Conservation (phyloP, 2,797 vertebrate species). For the Betta splendens region DNA sequence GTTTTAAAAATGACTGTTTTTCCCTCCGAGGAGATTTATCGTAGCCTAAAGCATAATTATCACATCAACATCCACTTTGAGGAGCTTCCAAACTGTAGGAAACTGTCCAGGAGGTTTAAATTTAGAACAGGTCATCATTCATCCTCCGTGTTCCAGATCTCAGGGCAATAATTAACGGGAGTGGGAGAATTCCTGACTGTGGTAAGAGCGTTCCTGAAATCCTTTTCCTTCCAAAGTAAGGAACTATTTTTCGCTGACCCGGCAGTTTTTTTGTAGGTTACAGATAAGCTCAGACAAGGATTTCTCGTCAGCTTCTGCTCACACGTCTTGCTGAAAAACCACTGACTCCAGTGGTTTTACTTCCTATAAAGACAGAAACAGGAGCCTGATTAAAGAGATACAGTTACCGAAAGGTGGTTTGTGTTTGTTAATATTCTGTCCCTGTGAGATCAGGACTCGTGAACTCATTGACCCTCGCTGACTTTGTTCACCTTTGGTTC, state of each 20-base stretch:
- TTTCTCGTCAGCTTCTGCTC: slow-evolving; percentile 56
- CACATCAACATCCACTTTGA: slow-evolving; percentile 4
- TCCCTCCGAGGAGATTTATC: slow-evolving; percentile 2
- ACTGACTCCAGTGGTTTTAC: too few relatives aligned
- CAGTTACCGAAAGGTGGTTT: too few relatives aligned
- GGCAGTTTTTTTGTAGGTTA: slow-evolving; percentile 63
- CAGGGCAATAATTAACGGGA: slow-evolving; percentile 4
- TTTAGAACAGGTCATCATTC: slow-evolving; percentile 9
- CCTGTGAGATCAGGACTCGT: slow-evolving; percentile 58
- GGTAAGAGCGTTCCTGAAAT: slow-evolving; percentile 29
- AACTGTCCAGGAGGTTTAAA: slow-evolving; percentile 4
- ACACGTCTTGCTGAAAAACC: slow-evolving; percentile 62
- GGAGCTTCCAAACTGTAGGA: slow-evolving; percentile 11
- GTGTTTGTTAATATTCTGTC: too few relatives aligned
- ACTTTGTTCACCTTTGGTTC: slow-evolving; percentile 34
- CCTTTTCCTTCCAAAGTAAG: slow-evolving; percentile 25
- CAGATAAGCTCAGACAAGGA: slow-evolving; percentile 31
- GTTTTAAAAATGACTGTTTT: too few relatives aligned
- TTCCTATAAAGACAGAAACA: too few relatives aligned
- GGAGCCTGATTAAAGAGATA: too few relatives aligned
- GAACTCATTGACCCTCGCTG: slow-evolving; percentile 18
- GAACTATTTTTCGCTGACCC: slow-evolving; percentile 39
- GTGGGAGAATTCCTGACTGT: slow-evolving; percentile 11
- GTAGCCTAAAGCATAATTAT: background rate
- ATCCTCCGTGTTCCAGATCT: background rate